These are phyloP conservation scores for Melipona quadrifasciata DNA, from an alignment of 1,140 invertebrate species.

Conservation along the genomic window DNA sequence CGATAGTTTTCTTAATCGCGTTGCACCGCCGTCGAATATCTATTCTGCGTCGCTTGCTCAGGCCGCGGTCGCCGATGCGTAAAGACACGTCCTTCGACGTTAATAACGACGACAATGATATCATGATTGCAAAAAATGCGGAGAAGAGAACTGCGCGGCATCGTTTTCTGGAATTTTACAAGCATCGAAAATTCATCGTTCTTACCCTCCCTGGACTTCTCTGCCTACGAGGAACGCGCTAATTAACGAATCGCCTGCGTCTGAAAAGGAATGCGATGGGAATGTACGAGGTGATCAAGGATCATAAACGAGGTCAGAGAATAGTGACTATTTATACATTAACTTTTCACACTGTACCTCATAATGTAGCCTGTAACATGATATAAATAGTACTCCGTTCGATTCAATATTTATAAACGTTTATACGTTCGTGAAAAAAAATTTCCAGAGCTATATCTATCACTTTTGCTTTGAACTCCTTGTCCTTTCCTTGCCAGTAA, in stretches of 20 bases:
- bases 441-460: too few species aligned
- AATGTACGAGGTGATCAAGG: not conserved
- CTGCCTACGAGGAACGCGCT: not conserved
- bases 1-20: conserved; percentile 52
- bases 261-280: not conserved
- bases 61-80: conserved; percentile 57
- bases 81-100: conserved; percentile 63
- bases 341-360: too few species aligned
- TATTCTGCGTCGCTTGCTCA: conserved; percentile 40
- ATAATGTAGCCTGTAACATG: too few species aligned
- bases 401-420: too few species aligned
- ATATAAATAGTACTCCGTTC: too few species aligned
- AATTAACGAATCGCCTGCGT: conserved; percentile 1
- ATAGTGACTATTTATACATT: not conserved
- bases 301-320: not conserved
- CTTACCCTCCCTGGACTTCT: not conserved
- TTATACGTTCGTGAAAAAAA: too few species aligned
- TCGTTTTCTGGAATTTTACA: conserved; percentile 20
- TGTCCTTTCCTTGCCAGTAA: not conserved
- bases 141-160: conserved; percentile 30
- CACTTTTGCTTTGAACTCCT: too few species aligned
- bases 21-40: conserved; percentile 6
- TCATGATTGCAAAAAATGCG: conserved; percentile 14
- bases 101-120: conserved; percentile 53
- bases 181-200: not conserved